A percentile compares a stretch with the other conserved stretches of the same genome.
Evolutionary conservation across 2,113 vertebrate genomes (phyloP).

Genomic region (Petromus typicus): DNA sequence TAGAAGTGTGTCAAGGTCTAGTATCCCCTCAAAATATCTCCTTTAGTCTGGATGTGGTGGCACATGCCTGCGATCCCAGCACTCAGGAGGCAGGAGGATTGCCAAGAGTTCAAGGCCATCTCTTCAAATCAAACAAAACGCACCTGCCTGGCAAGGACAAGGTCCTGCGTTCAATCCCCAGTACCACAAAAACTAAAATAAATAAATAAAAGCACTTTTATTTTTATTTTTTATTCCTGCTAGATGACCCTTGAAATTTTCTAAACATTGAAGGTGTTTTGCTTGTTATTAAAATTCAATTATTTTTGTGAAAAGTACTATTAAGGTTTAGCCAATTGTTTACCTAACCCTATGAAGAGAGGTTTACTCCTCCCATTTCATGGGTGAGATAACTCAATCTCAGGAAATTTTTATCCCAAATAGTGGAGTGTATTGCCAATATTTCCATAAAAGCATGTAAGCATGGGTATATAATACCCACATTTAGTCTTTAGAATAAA

Average conservation of each 20-base stretch:
- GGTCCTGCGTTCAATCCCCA: too few species aligned
- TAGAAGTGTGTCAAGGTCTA: neutral
- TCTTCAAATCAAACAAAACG: too few species aligned
- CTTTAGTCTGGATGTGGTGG: neutral
- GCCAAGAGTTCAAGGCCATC: neutral
- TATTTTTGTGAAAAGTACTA: neutral
- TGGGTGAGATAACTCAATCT: constrained; percentile 12
- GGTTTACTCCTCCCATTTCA: constrained; percentile 51
- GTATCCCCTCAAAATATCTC: neutral
- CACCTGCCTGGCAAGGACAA: neutral
- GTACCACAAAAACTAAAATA: neutral
- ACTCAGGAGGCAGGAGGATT: neutral
- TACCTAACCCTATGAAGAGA: neutral
- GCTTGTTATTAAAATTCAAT: constrained; percentile 29
- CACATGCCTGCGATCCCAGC: neutral
- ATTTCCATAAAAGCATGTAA: too few species aligned
- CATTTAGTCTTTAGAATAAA: too few species aligned
- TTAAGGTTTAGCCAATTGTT: neutral
- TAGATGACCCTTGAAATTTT: neutral
- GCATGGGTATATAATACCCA: too few species aligned
- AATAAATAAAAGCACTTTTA: too few species aligned
- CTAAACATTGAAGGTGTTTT: neutral
- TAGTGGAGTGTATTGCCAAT: too few species aligned
- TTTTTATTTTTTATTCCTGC: neutral
- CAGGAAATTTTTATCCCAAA: neutral